phyloP scores from a whole-genome alignment of 2,888 invertebrate species.

The Philaethria dido region DNA sequence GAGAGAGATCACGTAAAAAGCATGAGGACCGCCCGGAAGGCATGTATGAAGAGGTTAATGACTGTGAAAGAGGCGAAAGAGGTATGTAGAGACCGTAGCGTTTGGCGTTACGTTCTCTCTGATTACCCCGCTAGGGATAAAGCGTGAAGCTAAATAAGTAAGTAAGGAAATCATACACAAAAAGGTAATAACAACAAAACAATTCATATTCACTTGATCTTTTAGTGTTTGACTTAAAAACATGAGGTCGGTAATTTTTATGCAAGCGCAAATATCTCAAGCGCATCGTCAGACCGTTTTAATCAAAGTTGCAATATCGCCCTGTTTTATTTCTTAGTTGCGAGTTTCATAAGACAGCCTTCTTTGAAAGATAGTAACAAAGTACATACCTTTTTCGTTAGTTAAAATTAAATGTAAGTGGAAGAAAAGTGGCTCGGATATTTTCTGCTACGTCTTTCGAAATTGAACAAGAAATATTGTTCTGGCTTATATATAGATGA shows the following conservation, averaged over 20 bases:
- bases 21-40: no score
- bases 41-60: no score
- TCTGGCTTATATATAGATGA: not conserved
- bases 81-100: no score
- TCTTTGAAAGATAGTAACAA: constrained; percentile 58
- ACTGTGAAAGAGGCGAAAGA: no score
- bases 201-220: constrained; percentile 56
- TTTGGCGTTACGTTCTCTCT: no score
- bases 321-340: constrained; percentile 41
- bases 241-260: constrained; percentile 33
- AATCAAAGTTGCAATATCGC: constrained; percentile 45
- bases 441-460: constrained; percentile 39
- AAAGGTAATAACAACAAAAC: no score
- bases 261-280: constrained; percentile 36
- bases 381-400: constrained; percentile 54
- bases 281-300: constrained; percentile 36
- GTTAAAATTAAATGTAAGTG: constrained; percentile 53
- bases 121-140: no score
- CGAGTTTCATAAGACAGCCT: constrained; percentile 51
- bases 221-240: constrained; percentile 53
- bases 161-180: no score
- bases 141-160: no score
- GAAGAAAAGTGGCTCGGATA: constrained; percentile 43
- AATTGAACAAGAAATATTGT: constrained; percentile 40
- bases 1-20: no score